Conservation (phyloP, 2,888 invertebrate genomes). For the Tetropium fuscum region DNA sequence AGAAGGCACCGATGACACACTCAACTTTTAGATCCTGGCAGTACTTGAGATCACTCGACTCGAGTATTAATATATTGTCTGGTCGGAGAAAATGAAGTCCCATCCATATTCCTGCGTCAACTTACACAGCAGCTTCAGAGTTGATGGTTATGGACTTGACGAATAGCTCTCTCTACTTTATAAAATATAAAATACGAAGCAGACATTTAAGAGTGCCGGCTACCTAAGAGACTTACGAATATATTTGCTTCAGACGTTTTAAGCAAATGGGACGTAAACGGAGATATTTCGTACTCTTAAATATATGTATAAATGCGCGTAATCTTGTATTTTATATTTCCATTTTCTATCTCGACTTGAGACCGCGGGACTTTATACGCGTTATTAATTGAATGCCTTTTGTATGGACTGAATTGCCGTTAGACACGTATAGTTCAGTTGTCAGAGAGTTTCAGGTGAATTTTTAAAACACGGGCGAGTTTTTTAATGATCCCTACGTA, state of each 20-base stretch:
- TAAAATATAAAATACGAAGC: constrained; percentile 11
- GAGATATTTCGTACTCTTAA: too few species aligned
- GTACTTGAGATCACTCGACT: constrained; percentile 9
- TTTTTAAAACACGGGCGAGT: too few species aligned
- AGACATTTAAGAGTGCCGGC: background rate
- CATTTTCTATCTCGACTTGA: too few species aligned
- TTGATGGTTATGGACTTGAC: constrained; percentile 17
- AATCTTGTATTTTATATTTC: too few species aligned
- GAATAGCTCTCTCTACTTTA: constrained; percentile 20
- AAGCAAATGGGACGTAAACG: background rate
- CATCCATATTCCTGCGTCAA: constrained; percentile 6
- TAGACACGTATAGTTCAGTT: too few species aligned
- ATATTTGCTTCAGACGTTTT: background rate
- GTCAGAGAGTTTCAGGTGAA: too few species aligned
- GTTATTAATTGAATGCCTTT: too few species aligned
- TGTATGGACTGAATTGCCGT: too few species aligned
- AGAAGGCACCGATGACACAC: background rate
- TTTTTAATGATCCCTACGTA: too few species aligned
- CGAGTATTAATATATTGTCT: constrained; percentile 21
- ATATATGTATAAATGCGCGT: too few species aligned
- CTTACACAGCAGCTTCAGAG: constrained; percentile 4
- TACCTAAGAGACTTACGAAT: background rate
- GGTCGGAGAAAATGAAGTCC: constrained; percentile 16
- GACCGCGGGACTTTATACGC: too few species aligned
- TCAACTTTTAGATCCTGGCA: constrained; percentile 3